Percentiles rank a stretch among this genome's conserved stretches.
These are phyloP conservation scores for Leptinotarsa lineolata DNA, from an alignment of 1,140 invertebrate species.

Conservation along the genomic window DNA sequence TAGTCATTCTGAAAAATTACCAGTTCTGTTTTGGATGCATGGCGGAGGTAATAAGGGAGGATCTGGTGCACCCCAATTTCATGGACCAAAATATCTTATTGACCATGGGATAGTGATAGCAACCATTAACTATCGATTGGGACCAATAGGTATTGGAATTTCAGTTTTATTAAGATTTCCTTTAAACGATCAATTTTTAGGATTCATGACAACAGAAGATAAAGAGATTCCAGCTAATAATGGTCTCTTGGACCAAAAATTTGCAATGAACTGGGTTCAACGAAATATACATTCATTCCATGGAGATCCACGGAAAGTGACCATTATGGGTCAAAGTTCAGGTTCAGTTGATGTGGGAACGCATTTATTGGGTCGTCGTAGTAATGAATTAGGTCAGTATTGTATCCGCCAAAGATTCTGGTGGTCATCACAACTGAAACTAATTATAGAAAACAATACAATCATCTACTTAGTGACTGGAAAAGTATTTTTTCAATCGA, in stretches of 20 bases:
- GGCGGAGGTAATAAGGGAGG: constrained; percentile 30
- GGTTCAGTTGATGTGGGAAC: constrained; percentile 66
- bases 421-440: too few relatives aligned
- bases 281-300: constrained; percentile 71
- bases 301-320: constrained; percentile 70
- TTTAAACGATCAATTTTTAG: too few relatives aligned
- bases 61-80: constrained; percentile 47
- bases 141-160: constrained; percentile 69
- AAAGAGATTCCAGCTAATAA: constrained; percentile 67
- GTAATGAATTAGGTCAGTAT: constrained; percentile 58
- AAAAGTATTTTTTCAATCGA: too few relatives aligned
- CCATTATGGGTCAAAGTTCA: constrained; percentile 70
- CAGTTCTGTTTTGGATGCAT: constrained; percentile 35
- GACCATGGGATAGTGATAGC: constrained; percentile 31
- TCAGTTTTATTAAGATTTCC: too few relatives aligned
- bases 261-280: constrained; percentile 70
- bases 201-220: constrained; percentile 64
- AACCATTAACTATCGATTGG: constrained; percentile 56
- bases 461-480: too few relatives aligned
- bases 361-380: constrained; percentile 71
- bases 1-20: background rate
- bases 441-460: too few relatives aligned
- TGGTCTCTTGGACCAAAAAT: constrained; percentile 73
- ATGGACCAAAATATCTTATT: constrained; percentile 51
- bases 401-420: too few relatives aligned